These are phyloP conservation scores for Nephila pilipes DNA, from an alignment of 1,140 invertebrate genomes.

Conservation along the genomic window DNA sequence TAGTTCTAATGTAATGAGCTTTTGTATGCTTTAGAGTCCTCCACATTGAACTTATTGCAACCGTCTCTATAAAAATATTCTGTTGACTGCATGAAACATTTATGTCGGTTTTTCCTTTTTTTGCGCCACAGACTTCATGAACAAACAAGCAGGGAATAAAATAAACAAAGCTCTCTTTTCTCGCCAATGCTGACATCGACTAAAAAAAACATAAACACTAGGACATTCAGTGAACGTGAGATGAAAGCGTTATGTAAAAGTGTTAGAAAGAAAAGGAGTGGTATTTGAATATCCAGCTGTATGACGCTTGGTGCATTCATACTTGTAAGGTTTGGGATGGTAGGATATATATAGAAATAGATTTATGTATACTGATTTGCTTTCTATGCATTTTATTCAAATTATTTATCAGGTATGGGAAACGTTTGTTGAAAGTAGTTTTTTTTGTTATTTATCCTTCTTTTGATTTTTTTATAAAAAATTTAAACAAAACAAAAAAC, in stretches of 20 bases:
- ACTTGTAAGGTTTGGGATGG: neutral
- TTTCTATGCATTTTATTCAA: neutral
- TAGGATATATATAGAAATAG: neutral
- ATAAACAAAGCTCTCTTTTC: neutral
- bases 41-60: neutral
- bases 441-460: no score
- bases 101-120: neutral
- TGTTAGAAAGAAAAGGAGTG: neutral
- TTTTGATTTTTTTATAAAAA: no score
- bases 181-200: neutral
- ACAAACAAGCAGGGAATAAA: neutral
- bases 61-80: neutral
- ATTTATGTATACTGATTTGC: neutral
- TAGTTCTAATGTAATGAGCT: neutral
- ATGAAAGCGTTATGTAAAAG: neutral
- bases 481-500: no score
- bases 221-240: neutral
- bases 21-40: slow-evolving; percentile 9
- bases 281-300: neutral
- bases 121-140: neutral
- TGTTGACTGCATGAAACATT: neutral
- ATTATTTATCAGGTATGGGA: no score
- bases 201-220: slow-evolving; percentile 17
- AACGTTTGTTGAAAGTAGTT: no score
- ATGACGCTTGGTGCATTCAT: neutral